Base-by-base conservation (phyloP, 2,797 vertebrate species). In the Sebastiscus tertius region DNA sequence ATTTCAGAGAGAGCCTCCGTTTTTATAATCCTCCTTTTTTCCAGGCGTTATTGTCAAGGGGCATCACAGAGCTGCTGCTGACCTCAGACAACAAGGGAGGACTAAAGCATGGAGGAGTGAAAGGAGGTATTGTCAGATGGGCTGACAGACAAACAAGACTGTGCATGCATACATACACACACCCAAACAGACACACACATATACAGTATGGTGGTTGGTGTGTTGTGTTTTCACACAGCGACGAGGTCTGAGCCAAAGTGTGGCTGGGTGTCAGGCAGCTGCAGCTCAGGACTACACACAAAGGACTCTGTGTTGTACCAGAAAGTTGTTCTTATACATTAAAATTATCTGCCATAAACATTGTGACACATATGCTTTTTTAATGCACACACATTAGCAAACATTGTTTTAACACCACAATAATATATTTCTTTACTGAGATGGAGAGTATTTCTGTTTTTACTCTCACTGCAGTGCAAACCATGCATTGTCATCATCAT, bases 31-130 rank as follows among this genome's bases (percentile, higher is more conserved):
- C 24, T 54, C 8, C 8, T 58, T 81, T 31, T 79, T 58, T 80
- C 42, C 68, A 98, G 98, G 96, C 97, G 0, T 89, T 98, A 75
- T 7, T 96, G 81, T 95, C 91, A 11, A 96, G 97, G 88, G 97
- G 97, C 73, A 95, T 98, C 77, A 92, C 94, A 72, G 97, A 98
- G 81, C 87, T 99, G 80, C 92, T 98, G 80, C 75, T 99, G 96
- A 98, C 98, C 69, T 97, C 97, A 0, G 98, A 99, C 90, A 93
- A 95, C 86, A 93, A 93, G 31, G 93, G 95, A 0, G 96, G 96
- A 6, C 89, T 97, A 6, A 88, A 86, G 1, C 89, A 79, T 8
- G 97, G 98, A 82, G 89, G 89, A 6, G 91, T 97, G 82, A 90
- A 96, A 88, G 98, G 97, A 97, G 97, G 97, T 99, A 97, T 86